phyloP scores from a whole-genome alignment of 2,888 invertebrate genomes.

The Cataglyphis rosenhaueri region DNA sequence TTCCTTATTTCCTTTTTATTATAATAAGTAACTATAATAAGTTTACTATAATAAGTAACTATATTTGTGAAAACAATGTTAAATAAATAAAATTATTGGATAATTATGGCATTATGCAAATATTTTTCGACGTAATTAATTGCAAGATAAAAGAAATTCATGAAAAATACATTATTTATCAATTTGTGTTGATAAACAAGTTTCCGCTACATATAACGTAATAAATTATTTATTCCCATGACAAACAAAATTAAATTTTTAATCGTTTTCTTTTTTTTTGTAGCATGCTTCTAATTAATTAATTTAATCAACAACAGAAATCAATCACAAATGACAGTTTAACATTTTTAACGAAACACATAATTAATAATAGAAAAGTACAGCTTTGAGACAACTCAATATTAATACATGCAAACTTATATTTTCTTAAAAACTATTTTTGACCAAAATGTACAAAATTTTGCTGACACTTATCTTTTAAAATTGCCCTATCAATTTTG shows the following conservation, averaged over 20 bases:
- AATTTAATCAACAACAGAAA: neutral
- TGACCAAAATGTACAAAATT: neutral
- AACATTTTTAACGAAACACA: neutral
- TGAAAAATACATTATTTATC: neutral
- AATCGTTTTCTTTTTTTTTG: neutral
- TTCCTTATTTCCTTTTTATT: too few relatives aligned
- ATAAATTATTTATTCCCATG: neutral
- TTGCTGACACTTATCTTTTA: neutral
- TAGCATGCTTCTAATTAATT: neutral
- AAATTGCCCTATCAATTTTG: slow-evolving; percentile 31
- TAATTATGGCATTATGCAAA: neutral
- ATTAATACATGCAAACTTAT: neutral
- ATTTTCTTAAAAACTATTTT: neutral
- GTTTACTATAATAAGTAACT: neutral
- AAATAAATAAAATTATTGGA: neutral
- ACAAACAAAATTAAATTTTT: neutral
- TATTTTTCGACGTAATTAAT: neutral
- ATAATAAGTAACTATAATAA: neutral
- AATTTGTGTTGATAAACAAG: neutral
- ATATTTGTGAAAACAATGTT: neutral
- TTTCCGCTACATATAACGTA: neutral
- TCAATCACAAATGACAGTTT: neutral
- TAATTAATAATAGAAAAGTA: neutral
- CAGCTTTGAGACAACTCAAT: neutral
- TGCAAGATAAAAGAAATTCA: neutral